Percentiles rank a stretch among this genome's conserved stretches.
Evolutionary conservation across 2,888 invertebrate species (phyloP).

Genomic region (Pseudoips prasinana): DNA sequence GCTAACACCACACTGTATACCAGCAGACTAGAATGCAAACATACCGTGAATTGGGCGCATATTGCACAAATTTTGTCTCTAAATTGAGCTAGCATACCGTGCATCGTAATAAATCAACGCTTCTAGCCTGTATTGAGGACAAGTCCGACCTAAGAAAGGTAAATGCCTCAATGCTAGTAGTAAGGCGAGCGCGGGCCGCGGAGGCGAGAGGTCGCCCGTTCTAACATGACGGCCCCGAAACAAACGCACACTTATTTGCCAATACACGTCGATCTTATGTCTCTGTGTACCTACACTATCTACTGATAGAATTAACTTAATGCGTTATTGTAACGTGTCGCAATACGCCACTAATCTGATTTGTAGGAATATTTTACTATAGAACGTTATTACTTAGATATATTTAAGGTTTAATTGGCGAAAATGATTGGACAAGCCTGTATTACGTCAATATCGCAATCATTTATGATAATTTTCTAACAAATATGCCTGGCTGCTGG

Average conservation of each 20-base stretch:
- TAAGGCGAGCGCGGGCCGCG: constrained; percentile 49
- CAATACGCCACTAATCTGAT: constrained; percentile 22
- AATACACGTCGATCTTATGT: constrained; percentile 48
- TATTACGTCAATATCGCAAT: constrained; percentile 24
- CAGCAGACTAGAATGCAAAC: constrained; percentile 36
- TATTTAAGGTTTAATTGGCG: constrained; percentile 23
- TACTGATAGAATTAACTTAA: constrained; percentile 24
- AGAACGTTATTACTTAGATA: no score
- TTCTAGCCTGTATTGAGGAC: constrained; percentile 73
- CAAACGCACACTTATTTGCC: constrained; percentile 71
- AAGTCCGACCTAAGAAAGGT: constrained; percentile 77
- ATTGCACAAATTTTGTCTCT: constrained; percentile 71
- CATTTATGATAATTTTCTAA: constrained; percentile 21
- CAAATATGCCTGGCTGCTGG: constrained; percentile 5
- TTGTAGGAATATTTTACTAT: constrained; percentile 18
- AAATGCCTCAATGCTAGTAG: constrained; percentile 76
- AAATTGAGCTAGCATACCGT: constrained; percentile 63
- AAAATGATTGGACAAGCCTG: constrained; percentile 21
- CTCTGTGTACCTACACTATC: constrained; percentile 24
- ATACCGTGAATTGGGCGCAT: constrained; percentile 45
- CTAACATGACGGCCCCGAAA: constrained; percentile 71
- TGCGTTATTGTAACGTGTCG: constrained; percentile 22
- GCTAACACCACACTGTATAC: constrained; percentile 32
- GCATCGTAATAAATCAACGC: constrained; percentile 74
- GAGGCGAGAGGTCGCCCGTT: constrained; percentile 74